Base-by-base conservation (phyloP, 2,797 vertebrate species). In the Microhierax caerulescens region DNA sequence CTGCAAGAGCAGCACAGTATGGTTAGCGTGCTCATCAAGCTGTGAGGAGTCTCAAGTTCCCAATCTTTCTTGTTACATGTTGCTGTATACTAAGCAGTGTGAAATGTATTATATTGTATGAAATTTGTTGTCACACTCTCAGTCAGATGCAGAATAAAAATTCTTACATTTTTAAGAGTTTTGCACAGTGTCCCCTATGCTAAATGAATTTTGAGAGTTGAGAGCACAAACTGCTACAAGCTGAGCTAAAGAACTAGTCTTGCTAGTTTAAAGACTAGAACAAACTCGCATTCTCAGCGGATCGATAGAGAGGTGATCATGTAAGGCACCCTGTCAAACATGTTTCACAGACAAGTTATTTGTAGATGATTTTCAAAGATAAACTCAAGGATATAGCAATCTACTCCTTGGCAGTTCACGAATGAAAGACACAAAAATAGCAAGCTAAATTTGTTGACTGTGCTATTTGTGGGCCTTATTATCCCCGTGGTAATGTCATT, bases 361-460 rank as follows among this genome's bases (percentile, higher is more conserved):
- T 92, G 88, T 65, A 92, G 96, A 91, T 30, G 5, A 93, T 85
- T 94, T 95, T 95, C 90, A 77, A 82, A 92, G 50, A 95, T 48
- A 82, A 86, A 90, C 91, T 92, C 1, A 11, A 94, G 32, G 68
- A 74, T 93, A 50, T 60, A 89, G 37, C 94, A 78, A 88, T 91
- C 94, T 85, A 90, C 34, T 95, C 48, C 59, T 88, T 93, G 89
- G 65, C 94, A 91, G 68, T 90, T 90, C 89, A 94, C 53, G 1
- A 96, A 82, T 28, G 91, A 93, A 97, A 93, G 77, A 72, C 80
- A 61, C 53, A 80, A 91, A 96, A 97, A 96, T 95, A 97, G 83
- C 70, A 69, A 88, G 68, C 48, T 94, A 84, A 91, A 95, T 94
- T 81, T 87, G 87, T 94, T 94, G 83, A 72, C 90, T 77, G 7